Evolutionary conservation across 1,140 invertebrate species (phyloP).

Genomic region (Adoxophyes honmai): DNA sequence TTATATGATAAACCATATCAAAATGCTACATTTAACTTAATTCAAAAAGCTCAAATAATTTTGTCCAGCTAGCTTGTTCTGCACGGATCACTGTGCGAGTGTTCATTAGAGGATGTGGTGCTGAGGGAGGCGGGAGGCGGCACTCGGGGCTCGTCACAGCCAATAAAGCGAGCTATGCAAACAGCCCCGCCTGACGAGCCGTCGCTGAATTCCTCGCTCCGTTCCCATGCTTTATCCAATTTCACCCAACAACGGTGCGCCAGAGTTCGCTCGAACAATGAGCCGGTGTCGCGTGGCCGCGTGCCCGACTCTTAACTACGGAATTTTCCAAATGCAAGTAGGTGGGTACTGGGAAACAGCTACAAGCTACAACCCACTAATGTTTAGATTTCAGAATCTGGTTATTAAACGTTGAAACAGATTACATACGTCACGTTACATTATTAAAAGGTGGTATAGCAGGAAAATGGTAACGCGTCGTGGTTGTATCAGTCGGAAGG

Average conservation of each 20-base stretch:
- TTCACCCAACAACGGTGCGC: conserved; percentile 58
- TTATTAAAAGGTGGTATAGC: background rate
- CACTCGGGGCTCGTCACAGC: conserved; percentile 51
- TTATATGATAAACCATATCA: too few species aligned
- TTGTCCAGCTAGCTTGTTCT: too few species aligned
- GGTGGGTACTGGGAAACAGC: conserved; percentile 21
- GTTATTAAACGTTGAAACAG: too few species aligned
- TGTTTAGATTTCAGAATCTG: background rate
- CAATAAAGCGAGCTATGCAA: conserved; percentile 72
- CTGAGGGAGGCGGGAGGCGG: conserved; percentile 17
- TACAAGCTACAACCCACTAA: conserved; percentile 19
- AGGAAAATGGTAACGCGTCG: conserved; percentile 6
- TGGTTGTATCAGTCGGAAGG: conserved; percentile 40
- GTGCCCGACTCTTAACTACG: conserved; percentile 37
- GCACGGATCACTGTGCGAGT: too few species aligned
- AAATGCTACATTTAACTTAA: too few species aligned
- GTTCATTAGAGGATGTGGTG: conserved; percentile 53
- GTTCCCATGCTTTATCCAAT: conserved; percentile 74
- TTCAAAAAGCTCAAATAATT: too few species aligned
- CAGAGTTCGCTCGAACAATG: conserved; percentile 58
- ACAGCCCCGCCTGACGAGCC: conserved; percentile 49
- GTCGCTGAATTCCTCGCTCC: conserved; percentile 53
- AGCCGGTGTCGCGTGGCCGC: conserved; percentile 48
- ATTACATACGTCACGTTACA: too few species aligned
- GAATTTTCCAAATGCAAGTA: conserved; percentile 45